A percentile compares a stretch with the other conserved stretches of the same genome.
These are phyloP conservation scores for Caenorhabditis imperialis DNA, from an alignment of 2,888 invertebrate species.

Conservation along the genomic window DNA sequence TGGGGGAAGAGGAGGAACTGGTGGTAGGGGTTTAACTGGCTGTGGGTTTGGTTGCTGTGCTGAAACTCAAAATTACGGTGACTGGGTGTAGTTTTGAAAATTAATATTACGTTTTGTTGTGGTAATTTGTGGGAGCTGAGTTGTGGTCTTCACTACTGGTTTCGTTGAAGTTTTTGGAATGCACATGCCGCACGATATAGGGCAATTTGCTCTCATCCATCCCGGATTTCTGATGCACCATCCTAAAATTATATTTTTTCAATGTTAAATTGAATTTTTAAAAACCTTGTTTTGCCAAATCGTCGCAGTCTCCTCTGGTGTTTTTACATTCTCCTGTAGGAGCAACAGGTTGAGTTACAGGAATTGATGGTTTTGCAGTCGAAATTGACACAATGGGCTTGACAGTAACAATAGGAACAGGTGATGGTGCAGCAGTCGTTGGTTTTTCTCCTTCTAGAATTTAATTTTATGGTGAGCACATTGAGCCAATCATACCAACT, in stretches of 20 bases:
- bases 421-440: constrained; percentile 37
- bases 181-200: constrained; percentile 71
- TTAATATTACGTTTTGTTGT: constrained; percentile 27
- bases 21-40: constrained; percentile 39
- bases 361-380: constrained; percentile 44
- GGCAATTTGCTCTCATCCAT: constrained; percentile 76
- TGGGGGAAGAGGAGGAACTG: constrained; percentile 53
- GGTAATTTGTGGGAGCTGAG: neutral
- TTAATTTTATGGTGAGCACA: neutral
- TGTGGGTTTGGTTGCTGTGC: constrained; percentile 40
- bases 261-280: neutral
- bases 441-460: constrained; percentile 48
- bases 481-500: constrained; percentile 45
- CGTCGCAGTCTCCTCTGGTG: constrained; percentile 74
- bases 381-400: constrained; percentile 21
- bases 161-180: constrained; percentile 34
- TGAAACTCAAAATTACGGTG: constrained; percentile 36
- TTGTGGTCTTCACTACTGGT: constrained; percentile 8
- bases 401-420: constrained; percentile 25
- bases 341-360: constrained; percentile 43
- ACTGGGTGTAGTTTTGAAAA: constrained; percentile 3
- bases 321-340: constrained; percentile 68
- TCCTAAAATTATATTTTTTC: constrained; percentile 48
- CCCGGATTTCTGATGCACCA: constrained; percentile 76
- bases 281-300: constrained; percentile 72